Evolutionary conservation across 2,113 vertebrate genomes (phyloP).

Genomic region (Theristicus caerulescens): DNA sequence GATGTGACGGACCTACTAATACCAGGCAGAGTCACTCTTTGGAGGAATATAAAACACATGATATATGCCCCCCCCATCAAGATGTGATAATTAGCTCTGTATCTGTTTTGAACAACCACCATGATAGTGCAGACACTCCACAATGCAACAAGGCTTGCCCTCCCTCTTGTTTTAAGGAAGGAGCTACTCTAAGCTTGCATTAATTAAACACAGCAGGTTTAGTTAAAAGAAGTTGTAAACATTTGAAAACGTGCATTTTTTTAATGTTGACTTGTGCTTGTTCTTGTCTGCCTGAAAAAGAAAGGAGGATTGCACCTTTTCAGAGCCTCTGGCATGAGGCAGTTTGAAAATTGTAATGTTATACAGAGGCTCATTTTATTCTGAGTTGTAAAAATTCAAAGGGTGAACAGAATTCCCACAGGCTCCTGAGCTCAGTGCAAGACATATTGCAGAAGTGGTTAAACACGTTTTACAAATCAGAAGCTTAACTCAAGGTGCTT

Average conservation of each 20-base stretch:
- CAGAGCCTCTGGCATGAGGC: not conserved
- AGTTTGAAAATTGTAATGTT: not conserved
- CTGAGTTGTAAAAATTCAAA: not conserved
- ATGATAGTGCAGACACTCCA: not conserved
- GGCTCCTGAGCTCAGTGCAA: not conserved
- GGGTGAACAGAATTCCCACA: not conserved
- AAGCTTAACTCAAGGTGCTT: not conserved
- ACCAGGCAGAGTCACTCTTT: not conserved
- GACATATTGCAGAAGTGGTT: not conserved
- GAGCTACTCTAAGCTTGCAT: not conserved
- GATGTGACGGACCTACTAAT: not conserved
- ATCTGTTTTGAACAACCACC: not conserved
- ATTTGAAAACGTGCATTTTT: not conserved
- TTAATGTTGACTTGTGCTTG: rapidly evolving
- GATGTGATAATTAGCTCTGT: not conserved
- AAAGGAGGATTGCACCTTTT: not conserved
- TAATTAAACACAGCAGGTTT: not conserved
- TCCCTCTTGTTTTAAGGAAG: not conserved
- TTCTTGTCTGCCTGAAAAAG: not conserved
- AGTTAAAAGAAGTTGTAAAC: not conserved
- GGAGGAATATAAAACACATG: not conserved
- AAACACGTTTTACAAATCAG: not conserved
- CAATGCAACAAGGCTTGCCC: not conserved
- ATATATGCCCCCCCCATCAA: rapidly evolving
- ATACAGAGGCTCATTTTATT: not conserved